Base-by-base conservation (phyloP, 2,113 vertebrate genomes). In the Elachura formosa region DNA sequence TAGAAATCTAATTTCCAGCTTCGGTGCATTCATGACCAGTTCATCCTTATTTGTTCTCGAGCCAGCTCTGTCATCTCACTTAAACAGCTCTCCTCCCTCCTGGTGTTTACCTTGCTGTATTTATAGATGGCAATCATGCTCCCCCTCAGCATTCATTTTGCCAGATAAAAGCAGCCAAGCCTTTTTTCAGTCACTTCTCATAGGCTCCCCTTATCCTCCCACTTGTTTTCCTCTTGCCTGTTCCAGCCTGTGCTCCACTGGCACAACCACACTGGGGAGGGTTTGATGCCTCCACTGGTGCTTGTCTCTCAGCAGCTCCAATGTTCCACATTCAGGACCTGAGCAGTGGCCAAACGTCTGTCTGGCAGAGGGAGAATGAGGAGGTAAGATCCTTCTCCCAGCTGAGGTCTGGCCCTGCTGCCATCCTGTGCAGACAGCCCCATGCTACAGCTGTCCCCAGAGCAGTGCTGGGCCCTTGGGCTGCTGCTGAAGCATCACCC, bases 1-100 rank as follows among this genome's bases (percentile, higher is more conserved):
- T 82, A 72, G 92, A 94, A 96, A 94, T 93, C 66, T 93, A 73
- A 94, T 94, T 96, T 94, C 90, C 93, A 96, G 93, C 96, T 73
- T 84, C 4, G 5, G 48, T 82, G 95, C 77, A 82, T 89, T 87
- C 84, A 25, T 49, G 81, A 81, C 93, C 92, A 87, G 90, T 94
- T 89, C 95, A 82, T 91, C 87, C 93, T 82, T 93, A 87, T 95
- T 91, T 94, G 90, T 93, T 93, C 78, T 68, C 9, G 28, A 84
- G 95, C 96, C 96, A 96, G 58, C 55, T 84, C 93, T 91, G 92
- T 77, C 89, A 92, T 91, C 87, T 75, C 69, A 74, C 93, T 91
- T 66, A 69, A 93, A 84, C 3, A 94, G 93, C 92, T 89, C 90
- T 84, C 90, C 93, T 96, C 95, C 92, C 93, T 91, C 74, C 92